Evolutionary conservation across 1,140 invertebrate genomes (phyloP).

Genomic region (Psix sp.): DNA sequence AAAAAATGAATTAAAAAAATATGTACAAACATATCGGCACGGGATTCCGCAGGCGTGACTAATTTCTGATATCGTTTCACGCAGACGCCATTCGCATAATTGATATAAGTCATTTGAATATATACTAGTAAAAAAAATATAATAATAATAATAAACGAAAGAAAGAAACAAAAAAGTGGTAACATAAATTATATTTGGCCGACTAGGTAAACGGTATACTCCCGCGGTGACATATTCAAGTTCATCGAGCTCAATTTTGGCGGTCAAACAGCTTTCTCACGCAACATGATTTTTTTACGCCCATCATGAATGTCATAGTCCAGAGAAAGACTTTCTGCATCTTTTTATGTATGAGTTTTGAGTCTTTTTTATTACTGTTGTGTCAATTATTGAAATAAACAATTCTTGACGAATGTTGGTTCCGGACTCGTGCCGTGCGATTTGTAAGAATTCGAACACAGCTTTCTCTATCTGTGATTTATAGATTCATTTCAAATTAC

Average conservation of each 20-base stretch:
- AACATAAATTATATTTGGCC: conserved; percentile 43
- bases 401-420: not conserved
- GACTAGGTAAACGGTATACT: conserved; percentile 30
- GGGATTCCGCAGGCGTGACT: conserved; percentile 12
- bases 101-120: not conserved
- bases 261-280: conserved; percentile 39
- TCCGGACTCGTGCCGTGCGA: not conserved
- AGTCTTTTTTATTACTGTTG: conserved; percentile 15
- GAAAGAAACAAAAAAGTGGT: no score
- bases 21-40: conserved; percentile 3
- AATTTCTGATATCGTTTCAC: conserved; percentile 12
- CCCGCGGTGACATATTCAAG: conserved; percentile 23
- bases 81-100: conserved; percentile 5
- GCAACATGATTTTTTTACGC: conserved; percentile 19
- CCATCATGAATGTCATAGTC: conserved; percentile 4
- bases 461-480: conserved; percentile 16
- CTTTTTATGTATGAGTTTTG: conserved; percentile 9
- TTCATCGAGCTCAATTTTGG: conserved; percentile 32
- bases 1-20: conserved; percentile 6
- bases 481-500: no score
- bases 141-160: conserved; percentile 19
- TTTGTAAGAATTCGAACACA: conserved; percentile 5
- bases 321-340: conserved; percentile 30
- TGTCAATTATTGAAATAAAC: conserved; percentile 3
- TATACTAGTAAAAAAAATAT: conserved; percentile 7